Evolutionary conservation across 2,113 vertebrate genomes (phyloP), one percentile per base, ranked within the genome.

Genomic region (Cryptomyrus ogoouensis): DNA sequence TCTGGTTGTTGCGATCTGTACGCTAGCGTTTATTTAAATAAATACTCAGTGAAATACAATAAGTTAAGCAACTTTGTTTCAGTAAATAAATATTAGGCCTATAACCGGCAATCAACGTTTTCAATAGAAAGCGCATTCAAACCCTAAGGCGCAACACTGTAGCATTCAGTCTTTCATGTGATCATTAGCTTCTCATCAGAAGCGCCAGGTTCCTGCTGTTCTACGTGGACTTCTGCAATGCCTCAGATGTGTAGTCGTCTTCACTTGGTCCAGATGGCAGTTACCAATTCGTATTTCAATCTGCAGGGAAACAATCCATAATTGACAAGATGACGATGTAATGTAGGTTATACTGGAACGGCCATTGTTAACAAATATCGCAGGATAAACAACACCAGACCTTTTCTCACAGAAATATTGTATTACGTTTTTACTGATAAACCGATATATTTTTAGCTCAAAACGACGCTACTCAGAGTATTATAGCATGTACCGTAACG

Each of bases 41-140:
- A 98, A 99, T 98, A 99, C 95, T 96, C 90, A 93, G 93, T 94
- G 94, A 96, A 95, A 96, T 83, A 91, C 88, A 97, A 98, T 98
- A 98, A 99, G 94, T 98, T 98, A 98, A 91, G 52, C 91, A 92
- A 53, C 89, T 90, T 80, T 93, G 93, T 91, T 94, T 94, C 93
- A 95, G 96, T 95, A 96, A 96, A 96, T 96, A 95, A 94, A 93
- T 91, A 91, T 53, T n/a, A n/a, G 19, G 39, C 21, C 8, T 47
- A 89, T 90, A 58, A 92, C 90, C 88, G 91, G n/a, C 89, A 91
- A 88, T 94, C 90, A 88, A 89, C 52, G 77, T 92, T 87, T 89
- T 21, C 53, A 39, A 44, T 21, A n/a, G 53, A 89, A 92, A 87
- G 91, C 88, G 86, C 90, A 92, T 91, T 93, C 94, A 91, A 95